phyloP scores from a whole-genome alignment of 2,888 invertebrate genomes.

The Chymomyza procnemis region DNA sequence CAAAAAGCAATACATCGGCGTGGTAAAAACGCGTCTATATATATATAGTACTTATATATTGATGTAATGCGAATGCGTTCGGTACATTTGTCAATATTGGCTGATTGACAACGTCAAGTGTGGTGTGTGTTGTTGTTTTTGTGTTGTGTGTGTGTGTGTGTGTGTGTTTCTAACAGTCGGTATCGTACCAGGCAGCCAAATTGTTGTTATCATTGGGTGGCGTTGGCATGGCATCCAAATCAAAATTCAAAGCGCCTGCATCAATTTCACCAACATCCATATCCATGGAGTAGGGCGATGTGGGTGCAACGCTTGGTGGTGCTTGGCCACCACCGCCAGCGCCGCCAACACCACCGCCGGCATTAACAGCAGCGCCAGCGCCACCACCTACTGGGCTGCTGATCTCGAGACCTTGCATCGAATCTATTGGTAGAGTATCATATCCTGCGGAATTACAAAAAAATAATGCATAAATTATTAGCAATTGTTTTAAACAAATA shows the following conservation, averaged over 20 bases:
- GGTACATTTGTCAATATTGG: neutral
- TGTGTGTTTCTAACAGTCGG: conserved; percentile 86
- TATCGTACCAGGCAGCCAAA: conserved; percentile 98
- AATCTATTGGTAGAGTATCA: conserved; percentile 98
- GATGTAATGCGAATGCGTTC: conserved; percentile 5
- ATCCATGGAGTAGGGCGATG: conserved; percentile 88
- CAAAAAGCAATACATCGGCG: conserved; percentile 1
- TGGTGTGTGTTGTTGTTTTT: neutral
- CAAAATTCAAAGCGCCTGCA: conserved; percentile 87
- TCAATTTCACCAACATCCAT: conserved; percentile 91
- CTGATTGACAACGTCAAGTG: conserved; percentile 13
- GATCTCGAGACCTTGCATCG: conserved; percentile 96
- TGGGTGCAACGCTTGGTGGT: conserved; percentile 78
- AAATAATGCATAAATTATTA: neutral
- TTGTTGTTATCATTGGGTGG: conserved; percentile 94
- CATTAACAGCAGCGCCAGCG: conserved; percentile 53
- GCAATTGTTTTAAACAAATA: neutral
- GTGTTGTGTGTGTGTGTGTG: neutral
- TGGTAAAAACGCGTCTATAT: neutral
- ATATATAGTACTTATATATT: neutral
- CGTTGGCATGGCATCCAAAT: conserved; percentile 86
- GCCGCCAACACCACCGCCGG: conserved; percentile 60
- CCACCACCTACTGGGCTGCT: conserved; percentile 80
- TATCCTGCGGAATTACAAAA: conserved; percentile 83
- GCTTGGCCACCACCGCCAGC: conserved; percentile 62